Base-by-base conservation (phyloP, 2,113 vertebrate species). In the Bagarius yarrelli region DNA sequence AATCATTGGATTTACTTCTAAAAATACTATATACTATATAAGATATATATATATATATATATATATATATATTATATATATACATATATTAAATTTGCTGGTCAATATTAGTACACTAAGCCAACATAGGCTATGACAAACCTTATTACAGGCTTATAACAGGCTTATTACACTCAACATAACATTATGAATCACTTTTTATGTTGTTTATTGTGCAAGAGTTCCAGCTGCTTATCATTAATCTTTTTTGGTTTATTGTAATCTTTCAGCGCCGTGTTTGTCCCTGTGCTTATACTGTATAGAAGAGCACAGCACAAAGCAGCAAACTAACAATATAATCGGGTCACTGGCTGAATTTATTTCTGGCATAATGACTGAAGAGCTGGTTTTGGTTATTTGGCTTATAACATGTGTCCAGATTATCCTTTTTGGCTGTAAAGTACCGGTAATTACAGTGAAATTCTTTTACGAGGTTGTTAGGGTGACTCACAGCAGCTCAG, bases 341-440 rank as follows among this genome's bases (percentile, higher is more conserved):
- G 19, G 44, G 66, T 27, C 40, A 16, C 25, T 70, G 66, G 44
- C 8, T 21, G 9, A 12, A 32, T 53, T 73, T 73, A 32, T 71
- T 71, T 52, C 25, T 23, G 70, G 27, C 50, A 34, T 14, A 55
- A 3, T 34, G 27, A 73, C 27, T 5, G 32, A 34, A 2, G n/a
- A 23, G 27, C 16, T 53, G 70, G 25, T 73, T 71, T 73, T 73
- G 50, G 70, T 73, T 27, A 55, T 5, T 73, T 55, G 18, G 50
- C 15, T 55, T 55, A 21, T 53, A 50, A 73, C 40, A 5, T 32
- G 23, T 55, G 27, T 73, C 27, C 27, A 72, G 30, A 72, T 72
- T 72, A 55, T 34, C 25, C 50, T 34, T 55, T 11, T 18, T 55
- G 50, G 27, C 70, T 21, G 50, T 32, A 53, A 18, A 55, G 27